Conservation (phyloP, 2,888 invertebrate genomes). For the Lepetodrilus schrolli region DNA sequence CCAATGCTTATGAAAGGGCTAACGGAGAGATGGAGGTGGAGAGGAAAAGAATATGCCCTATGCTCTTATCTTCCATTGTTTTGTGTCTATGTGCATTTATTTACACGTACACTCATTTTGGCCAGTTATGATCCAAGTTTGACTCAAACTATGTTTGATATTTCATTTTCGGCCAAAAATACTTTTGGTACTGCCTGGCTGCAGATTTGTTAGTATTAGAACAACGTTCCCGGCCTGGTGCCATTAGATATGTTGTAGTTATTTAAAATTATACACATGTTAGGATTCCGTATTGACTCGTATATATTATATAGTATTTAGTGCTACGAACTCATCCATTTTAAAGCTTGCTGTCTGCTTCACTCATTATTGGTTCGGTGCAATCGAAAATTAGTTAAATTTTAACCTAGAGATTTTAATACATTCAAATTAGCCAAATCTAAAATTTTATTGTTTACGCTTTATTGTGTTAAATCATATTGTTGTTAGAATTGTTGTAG, state of each 20-base stretch:
- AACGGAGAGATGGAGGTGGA: background rate
- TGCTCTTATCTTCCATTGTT: slow-evolving; percentile 17
- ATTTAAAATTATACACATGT: background rate
- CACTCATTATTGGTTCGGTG: background rate
- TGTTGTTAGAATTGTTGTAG: too few relatives aligned
- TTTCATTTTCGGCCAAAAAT: slow-evolving; percentile 18
- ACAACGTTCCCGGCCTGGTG: slow-evolving; percentile 5
- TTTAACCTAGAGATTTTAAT: too few relatives aligned
- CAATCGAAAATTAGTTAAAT: too few relatives aligned
- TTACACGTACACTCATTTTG: slow-evolving; percentile 28
- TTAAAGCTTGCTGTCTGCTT: background rate
- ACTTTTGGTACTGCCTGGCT: slow-evolving; percentile 32
- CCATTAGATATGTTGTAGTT: background rate
- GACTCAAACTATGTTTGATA: slow-evolving; percentile 26
- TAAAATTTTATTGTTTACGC: too few relatives aligned
- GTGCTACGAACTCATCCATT: background rate
- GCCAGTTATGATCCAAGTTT: slow-evolving; percentile 28
- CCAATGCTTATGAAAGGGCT: slow-evolving; percentile 33
- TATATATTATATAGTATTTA: background rate
- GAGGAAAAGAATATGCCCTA: slow-evolving; percentile 26
- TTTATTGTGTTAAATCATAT: too few relatives aligned
- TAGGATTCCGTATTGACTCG: background rate
- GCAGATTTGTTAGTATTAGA: slow-evolving; percentile 27
- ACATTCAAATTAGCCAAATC: too few relatives aligned
- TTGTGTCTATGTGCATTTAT: slow-evolving; percentile 31